A percentile compares a stretch with the other conserved stretches of the same genome.
These are phyloP conservation scores for Drosophila yooni DNA, from an alignment of 2,888 invertebrate genomes.

Conservation along the genomic window DNA sequence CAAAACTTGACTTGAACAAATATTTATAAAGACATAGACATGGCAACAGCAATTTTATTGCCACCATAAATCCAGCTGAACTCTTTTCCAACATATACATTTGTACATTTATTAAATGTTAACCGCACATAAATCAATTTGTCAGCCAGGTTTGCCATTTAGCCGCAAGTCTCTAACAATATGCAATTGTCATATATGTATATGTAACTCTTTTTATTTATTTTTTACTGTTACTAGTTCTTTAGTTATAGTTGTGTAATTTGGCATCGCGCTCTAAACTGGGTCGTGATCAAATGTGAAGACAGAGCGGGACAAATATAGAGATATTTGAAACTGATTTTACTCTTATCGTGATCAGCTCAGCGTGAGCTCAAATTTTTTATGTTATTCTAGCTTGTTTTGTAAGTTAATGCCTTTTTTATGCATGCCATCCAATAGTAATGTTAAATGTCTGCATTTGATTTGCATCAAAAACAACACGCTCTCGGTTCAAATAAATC, in stretches of 20 bases:
- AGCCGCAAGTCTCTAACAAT: slow-evolving; percentile 46
- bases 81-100: slow-evolving; percentile 3
- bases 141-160: slow-evolving; percentile 64
- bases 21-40: slow-evolving; percentile 56
- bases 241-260: slow-evolving; percentile 14
- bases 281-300: slow-evolving; percentile 65
- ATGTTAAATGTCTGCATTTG: slow-evolving; percentile 9
- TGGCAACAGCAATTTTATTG: slow-evolving; percentile 60
- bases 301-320: slow-evolving; percentile 24
- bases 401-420: neutral
- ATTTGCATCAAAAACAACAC: neutral
- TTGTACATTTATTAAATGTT: slow-evolving; percentile 51
- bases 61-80: slow-evolving; percentile 48
- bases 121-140: slow-evolving; percentile 67
- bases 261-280: slow-evolving; percentile 50
- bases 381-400: slow-evolving; percentile 16
- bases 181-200: slow-evolving; percentile 67
- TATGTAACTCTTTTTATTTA: slow-evolving; percentile 23
- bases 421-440: neutral
- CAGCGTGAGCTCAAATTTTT: slow-evolving; percentile 33
- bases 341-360: slow-evolving; percentile 32
- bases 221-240: slow-evolving; percentile 8
- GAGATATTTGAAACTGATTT: slow-evolving; percentile 20
- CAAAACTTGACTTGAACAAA: neutral
- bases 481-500: neutral